Percentiles rank a stretch among this genome's conserved stretches.
phyloP scores from a whole-genome alignment of 30 jellyfish, hydroid and myxozoan species.

The Rhopilema esculentum region DNA sequence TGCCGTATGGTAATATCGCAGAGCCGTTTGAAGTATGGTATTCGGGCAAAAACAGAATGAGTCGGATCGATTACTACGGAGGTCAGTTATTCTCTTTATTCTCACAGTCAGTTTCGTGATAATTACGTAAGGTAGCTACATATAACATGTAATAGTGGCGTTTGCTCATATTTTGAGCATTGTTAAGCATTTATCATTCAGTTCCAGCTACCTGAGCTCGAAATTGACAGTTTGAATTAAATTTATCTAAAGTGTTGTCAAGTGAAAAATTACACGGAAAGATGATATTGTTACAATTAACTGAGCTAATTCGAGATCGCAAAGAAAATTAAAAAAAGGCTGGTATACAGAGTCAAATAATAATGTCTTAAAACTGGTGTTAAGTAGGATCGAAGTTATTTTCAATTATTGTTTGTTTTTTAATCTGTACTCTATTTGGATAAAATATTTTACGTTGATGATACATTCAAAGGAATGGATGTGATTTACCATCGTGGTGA shows the following conservation, averaged over 20 bases:
- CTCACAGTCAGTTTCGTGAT: not conserved
- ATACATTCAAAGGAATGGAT: constrained; percentile 96
- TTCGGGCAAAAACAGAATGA: constrained; percentile 78
- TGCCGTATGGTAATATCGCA: constrained; percentile 90
- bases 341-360: no score
- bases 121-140: no score
- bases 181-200: no score
- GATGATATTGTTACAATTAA: not conserved
- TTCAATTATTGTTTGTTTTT: no score
- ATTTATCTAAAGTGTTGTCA: not conserved
- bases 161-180: no score
- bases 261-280: not conserved
- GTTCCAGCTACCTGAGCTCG: not conserved
- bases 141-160: not conserved
- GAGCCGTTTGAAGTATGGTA: constrained; percentile 98
- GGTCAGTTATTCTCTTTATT: constrained; percentile 44
- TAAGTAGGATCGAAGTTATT: no score
- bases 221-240: not conserved
- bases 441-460: no score
- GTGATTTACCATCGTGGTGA: constrained; percentile 90
- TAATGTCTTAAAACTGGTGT: no score
- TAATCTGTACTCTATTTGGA: no score
- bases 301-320: not conserved
- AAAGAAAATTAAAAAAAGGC: no score
- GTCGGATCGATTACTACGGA: constrained; percentile 95